Percentiles rank a stretch among this genome's conserved stretches.
Evolutionary conservation across 53 echinoderm and acorn worm genomes (phyloP).

Genomic region (Stichopus horrens): DNA sequence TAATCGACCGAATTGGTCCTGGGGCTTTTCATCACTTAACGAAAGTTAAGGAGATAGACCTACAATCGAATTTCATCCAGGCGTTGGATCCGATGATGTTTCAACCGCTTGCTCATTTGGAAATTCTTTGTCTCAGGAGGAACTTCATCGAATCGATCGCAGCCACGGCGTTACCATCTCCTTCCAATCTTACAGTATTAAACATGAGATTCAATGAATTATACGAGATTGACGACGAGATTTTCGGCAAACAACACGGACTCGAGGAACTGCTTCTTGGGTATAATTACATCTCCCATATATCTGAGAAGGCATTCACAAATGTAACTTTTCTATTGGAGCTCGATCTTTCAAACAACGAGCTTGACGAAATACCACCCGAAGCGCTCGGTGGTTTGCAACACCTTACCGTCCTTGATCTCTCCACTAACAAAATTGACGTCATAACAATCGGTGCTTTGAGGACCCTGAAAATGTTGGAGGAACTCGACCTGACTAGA

Average conservation of each 20-base stretch:
- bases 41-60: not conserved
- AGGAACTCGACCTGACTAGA: slow-evolving; percentile 29
- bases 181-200: not conserved
- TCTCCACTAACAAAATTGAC: slow-evolving; percentile 26
- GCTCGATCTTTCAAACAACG: slow-evolving; percentile 22
- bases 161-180: slow-evolving; percentile 7
- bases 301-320: slow-evolving; percentile 23
- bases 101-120: not conserved
- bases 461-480: slow-evolving; percentile 1
- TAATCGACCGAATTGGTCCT: slow-evolving; percentile 15
- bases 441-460: slow-evolving; percentile 28
- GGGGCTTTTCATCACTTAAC: slow-evolving; percentile 8
- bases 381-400: slow-evolving; percentile 28
- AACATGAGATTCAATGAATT: slow-evolving; percentile 7
- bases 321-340: not conserved
- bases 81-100: slow-evolving; percentile 15
- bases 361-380: slow-evolving; percentile 30
- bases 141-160: slow-evolving; percentile 9
- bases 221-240: slow-evolving; percentile 6
- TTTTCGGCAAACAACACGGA: not conserved
- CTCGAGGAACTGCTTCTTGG: slow-evolving; percentile 12
- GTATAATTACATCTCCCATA: slow-evolving; percentile 16
- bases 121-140: not conserved
- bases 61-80: not conserved
- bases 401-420: not conserved